A percentile compares a stretch with the other conserved stretches of the same genome.
Evolutionary conservation across 37 sponge, comb jelly and placozoan species (phyloP).

Genomic region (Eunapius fragilis): DNA sequence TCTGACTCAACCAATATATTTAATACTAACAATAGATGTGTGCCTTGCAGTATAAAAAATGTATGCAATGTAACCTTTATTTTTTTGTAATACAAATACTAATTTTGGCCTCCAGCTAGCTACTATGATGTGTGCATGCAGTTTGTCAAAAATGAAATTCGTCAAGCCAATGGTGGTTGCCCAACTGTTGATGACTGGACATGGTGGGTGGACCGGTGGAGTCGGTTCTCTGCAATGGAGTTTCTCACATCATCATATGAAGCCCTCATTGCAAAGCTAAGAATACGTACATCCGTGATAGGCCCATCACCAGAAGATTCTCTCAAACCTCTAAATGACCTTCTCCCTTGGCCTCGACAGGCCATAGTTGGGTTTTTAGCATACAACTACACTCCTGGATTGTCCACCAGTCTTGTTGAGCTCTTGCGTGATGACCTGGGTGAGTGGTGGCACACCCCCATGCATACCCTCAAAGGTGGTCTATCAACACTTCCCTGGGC

Average conservation of each 20-base stretch:
- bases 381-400: constrained; percentile 16
- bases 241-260: constrained; percentile 19
- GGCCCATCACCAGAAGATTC: background rate
- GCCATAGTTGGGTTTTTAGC: constrained; percentile 26
- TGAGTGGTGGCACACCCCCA: constrained; percentile 9
- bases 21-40: background rate
- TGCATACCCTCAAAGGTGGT: constrained; percentile 41
- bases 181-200: constrained; percentile 9
- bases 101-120: constrained; percentile 8
- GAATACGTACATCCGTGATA: no score
- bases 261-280: background rate
- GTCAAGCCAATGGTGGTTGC: background rate
- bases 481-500: constrained; percentile 19
- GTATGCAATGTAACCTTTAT: background rate
- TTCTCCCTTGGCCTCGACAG: constrained; percentile 50
- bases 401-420: constrained; percentile 23
- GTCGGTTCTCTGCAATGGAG: constrained; percentile 8
- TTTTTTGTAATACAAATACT: background rate
- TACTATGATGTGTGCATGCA: constrained; percentile 18
- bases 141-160: constrained; percentile 21
- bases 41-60: background rate
- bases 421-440: constrained; percentile 45
- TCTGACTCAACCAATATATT: background rate
- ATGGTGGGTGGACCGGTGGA: constrained; percentile 40
- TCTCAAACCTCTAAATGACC: constrained; percentile 4